Base-by-base conservation (phyloP, 1,140 invertebrate genomes). In the Drosophila mojavensis region DNA sequence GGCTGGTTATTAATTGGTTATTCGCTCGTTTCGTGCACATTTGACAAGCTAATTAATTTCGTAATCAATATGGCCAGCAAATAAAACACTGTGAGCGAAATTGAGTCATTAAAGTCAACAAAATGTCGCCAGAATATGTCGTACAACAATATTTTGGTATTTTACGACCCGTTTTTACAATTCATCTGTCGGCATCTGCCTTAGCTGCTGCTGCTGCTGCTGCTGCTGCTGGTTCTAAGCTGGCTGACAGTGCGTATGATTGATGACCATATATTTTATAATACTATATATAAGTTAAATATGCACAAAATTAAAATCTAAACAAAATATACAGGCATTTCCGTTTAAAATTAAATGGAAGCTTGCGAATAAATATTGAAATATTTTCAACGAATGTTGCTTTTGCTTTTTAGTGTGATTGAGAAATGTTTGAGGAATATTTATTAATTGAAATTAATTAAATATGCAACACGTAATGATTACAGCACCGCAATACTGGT, bases 51-150 rank as follows among this genome's bases (percentile, higher is more conserved):
- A 89, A 89, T 88, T 88, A 80, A 88, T 88, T 88, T 83, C 69
- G 76, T 58, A 81, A 86, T 88, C 84, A 88, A 86, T 85, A 81
- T 81, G 78, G 66, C 48, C 66, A 58, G 69, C 67, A 76, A 69
- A 69, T 54, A 66, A 59, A 59, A 55, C 54, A 60, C 62, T 74
- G 82, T 79, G 79, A 82, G 53, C 72, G 51, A 80, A 88, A 89
- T 85, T 89, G 84, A 88, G 82, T 78, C 74, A 88, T 89, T 88
- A 83, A 83, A 74, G 84, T 89, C 80, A 89, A 83, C 76, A 79
- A 41, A 78, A 69, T 82, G 79, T 79, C 83, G 48, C 69, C 51
- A 63, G 47, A 83, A 79, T 83, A 82, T 79, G 69, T 82, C 75
- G 69, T 70, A 48, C 48, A 45, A 43, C 28, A 53, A 54, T 47